Evolutionary conservation across 53 echinoderm and acorn worm genomes (phyloP).

Genomic region (Astropecten irregularis): DNA sequence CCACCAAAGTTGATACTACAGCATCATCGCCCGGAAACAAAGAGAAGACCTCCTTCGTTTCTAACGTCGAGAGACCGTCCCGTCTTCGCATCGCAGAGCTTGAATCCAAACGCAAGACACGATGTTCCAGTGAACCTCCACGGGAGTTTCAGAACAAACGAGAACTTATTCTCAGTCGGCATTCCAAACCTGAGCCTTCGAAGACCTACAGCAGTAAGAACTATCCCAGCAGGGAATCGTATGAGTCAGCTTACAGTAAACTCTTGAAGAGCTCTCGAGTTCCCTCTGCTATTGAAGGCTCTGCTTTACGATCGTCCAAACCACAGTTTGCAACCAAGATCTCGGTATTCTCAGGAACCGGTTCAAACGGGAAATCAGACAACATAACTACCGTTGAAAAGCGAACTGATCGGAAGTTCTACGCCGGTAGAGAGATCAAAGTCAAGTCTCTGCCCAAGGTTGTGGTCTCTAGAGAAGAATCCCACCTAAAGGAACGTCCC

Average conservation of each 20-base stretch:
- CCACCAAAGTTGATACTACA: not conserved
- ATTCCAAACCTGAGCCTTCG: slow-evolving; percentile 9
- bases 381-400: not conserved
- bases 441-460: slow-evolving; percentile 47
- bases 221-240: slow-evolving; percentile 1
- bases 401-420: not conserved
- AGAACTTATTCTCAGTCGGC: slow-evolving; percentile 21
- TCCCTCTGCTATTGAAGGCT: not conserved
- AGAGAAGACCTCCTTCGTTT: slow-evolving; percentile 1
- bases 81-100: slow-evolving; percentile 37
- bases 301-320: not conserved
- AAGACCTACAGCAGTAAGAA: not conserved
- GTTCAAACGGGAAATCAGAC: slow-evolving; percentile 4
- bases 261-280: slow-evolving; percentile 14
- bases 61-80: slow-evolving; percentile 20
- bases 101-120: slow-evolving; percentile 31
- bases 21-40: not conserved
- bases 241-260: slow-evolving; percentile 24
- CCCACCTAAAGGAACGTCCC: slow-evolving; percentile 20
- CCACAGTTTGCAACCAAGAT: slow-evolving; percentile 45
- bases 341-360: slow-evolving; percentile 48
- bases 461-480: slow-evolving; percentile 37
- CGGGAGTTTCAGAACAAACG: slow-evolving; percentile 36
- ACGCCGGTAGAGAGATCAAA: slow-evolving; percentile 41
- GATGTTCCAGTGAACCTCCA: slow-evolving; percentile 42